These are phyloP conservation scores for Varecia variegata DNA, from an alignment of 2,797 vertebrate genomes.

Conservation along the genomic window DNA sequence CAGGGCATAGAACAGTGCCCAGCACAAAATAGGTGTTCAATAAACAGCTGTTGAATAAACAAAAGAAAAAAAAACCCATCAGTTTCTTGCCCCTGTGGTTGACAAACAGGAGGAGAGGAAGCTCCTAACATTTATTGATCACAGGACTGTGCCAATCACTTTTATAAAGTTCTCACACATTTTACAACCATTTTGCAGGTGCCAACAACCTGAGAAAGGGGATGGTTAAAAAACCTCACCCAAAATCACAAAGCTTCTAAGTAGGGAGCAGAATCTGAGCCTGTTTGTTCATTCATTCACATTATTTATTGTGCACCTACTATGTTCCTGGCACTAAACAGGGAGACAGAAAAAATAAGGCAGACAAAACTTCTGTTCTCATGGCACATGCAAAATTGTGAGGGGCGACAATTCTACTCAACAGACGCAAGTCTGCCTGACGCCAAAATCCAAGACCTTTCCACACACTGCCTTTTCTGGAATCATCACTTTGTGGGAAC, in stretches of 20 bases:
- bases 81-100: neutral
- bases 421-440: neutral
- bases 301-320: neutral
- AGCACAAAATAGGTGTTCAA: neutral
- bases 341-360: neutral
- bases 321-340: neutral
- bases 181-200: neutral
- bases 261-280: neutral
- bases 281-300: neutral
- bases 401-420: neutral
- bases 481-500: neutral
- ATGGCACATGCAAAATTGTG: neutral
- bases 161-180: neutral
- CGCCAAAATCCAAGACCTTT: neutral
- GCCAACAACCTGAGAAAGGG: neutral
- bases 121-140: neutral
- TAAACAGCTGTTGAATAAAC: neutral
- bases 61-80: neutral
- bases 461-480: neutral
- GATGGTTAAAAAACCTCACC: neutral
- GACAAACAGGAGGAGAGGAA: neutral
- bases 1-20: neutral
- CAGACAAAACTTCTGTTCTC: neutral
- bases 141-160: neutral
- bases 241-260: neutral